Conservation (phyloP, 2,113 vertebrate species). For the Asarcornis scutulata region DNA sequence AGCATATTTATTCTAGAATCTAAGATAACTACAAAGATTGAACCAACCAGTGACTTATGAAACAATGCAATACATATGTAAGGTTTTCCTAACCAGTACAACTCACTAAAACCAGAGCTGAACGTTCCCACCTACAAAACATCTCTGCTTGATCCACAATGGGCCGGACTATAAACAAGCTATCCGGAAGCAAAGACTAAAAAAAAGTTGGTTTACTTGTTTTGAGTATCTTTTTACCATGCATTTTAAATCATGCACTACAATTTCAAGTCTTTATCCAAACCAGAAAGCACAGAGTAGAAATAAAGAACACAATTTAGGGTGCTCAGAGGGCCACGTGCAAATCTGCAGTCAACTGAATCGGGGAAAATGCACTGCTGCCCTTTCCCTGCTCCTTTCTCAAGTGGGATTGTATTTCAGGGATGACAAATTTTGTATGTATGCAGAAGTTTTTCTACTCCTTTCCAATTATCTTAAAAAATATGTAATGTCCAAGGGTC, state of each 20-base stretch:
- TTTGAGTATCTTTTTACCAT: not conserved
- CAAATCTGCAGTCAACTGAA: not conserved
- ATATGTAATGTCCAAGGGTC: too few relatives aligned
- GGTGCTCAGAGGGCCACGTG: not conserved
- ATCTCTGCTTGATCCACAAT: rapidly evolving
- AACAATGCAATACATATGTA: not conserved
- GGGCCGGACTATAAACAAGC: not conserved
- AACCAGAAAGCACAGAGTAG: not conserved
- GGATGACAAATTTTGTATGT: not conserved
- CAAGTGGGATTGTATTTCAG: not conserved
- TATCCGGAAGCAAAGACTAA: not conserved
- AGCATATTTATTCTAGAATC: not conserved
- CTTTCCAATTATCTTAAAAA: not conserved
- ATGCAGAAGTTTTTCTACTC: not conserved
- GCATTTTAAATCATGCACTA: rapidly evolving
- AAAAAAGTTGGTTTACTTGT: not conserved
- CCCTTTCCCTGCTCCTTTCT: not conserved
- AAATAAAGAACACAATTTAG: not conserved
- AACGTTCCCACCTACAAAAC: not conserved
- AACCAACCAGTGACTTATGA: not conserved
- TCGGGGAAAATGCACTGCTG: not conserved
- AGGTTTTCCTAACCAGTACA: not conserved
- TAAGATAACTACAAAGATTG: not conserved
- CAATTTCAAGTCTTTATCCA: not conserved
- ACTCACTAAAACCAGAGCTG: not conserved